Conservation (phyloP, 2,113 vertebrate species). For the Proteles cristata region DNA sequence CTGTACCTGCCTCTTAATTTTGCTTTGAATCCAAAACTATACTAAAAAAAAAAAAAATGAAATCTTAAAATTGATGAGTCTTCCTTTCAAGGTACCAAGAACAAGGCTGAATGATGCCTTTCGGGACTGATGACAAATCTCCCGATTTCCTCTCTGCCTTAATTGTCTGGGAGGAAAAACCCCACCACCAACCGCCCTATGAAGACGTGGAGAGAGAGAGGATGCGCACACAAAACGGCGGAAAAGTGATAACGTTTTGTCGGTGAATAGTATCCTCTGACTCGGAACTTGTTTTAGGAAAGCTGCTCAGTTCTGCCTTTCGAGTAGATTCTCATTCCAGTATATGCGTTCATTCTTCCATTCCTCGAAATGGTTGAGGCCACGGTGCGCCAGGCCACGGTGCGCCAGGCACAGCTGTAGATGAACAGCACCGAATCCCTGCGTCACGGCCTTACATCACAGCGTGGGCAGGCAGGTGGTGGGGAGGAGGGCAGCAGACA, state of each 20-base stretch:
- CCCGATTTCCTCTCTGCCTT: not conserved
- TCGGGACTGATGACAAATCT: not conserved
- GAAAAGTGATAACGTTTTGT: not conserved
- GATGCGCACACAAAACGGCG: not conserved
- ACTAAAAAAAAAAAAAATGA: not conserved
- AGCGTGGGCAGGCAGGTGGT: not conserved
- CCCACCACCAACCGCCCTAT: accelerated
- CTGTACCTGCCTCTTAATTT: not conserved
- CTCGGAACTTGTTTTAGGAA: too few species aligned
- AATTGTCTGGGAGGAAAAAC: not conserved
- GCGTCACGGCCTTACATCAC: accelerated
- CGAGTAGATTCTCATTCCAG: not conserved
- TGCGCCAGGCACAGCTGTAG: too few species aligned
- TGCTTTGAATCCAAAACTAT: not conserved
- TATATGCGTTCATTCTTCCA: not conserved
- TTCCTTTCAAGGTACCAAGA: not conserved
- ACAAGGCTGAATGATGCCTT: too few species aligned
- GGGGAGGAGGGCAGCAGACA: not conserved
- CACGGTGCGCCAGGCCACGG: accelerated
- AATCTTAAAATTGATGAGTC: not conserved
- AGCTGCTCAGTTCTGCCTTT: not conserved
- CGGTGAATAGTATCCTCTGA: not conserved
- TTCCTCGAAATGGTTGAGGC: not conserved
- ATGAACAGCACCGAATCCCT: not conserved
- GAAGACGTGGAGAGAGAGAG: not conserved